Base-by-base conservation (phyloP, 2,113 vertebrate species). In the Silurus asotus region DNA sequence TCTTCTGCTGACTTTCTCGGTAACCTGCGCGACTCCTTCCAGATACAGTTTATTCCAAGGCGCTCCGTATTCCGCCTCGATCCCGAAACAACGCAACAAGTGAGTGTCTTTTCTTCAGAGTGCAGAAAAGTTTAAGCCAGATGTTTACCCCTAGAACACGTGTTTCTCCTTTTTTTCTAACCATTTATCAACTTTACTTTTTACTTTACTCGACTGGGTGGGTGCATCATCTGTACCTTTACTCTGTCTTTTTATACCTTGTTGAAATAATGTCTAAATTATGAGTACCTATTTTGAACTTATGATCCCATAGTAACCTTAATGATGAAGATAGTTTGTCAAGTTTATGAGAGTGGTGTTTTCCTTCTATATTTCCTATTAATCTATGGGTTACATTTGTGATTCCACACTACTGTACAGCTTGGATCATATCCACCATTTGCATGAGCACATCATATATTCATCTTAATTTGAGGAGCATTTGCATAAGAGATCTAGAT, bases 1-100 rank as follows among this genome's bases (percentile, higher is more conserved):
- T n/a, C 9, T 93, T 15, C 53, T 93, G 0, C 11, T 92, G 5
- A 91, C 83, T 14, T 84, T 92, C 3, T 89, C 92, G 75, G 58
- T 93, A 8, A 88, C 92, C 58, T 13, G 15, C 62, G 94, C 90
- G 23, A 84, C 93, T 49, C 94, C 93, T 70, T 92, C 94, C 61
- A 91, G 90, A 4, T 90, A 91, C 59, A 93, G 25, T 89, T 78
- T 94, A 87, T 94, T 93, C 84, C 93, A 93, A 56, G 93, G 93
- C 20, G 87, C 83, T 10, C 78, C 92, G 0, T 91, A 92, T 45
- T 91, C 94, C 79, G 89, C 88, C 84, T 25, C 88, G 9, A 91
- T 89, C 56, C 86, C 91, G 1, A 90, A 91, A 49, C 95, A 93
- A 65, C 92, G 92, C 62, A 94, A 93, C 61, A 95, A 94, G 95